phyloP scores from a whole-genome alignment of 2,888 invertebrate genomes.

The Sarcophaga variegata region DNA sequence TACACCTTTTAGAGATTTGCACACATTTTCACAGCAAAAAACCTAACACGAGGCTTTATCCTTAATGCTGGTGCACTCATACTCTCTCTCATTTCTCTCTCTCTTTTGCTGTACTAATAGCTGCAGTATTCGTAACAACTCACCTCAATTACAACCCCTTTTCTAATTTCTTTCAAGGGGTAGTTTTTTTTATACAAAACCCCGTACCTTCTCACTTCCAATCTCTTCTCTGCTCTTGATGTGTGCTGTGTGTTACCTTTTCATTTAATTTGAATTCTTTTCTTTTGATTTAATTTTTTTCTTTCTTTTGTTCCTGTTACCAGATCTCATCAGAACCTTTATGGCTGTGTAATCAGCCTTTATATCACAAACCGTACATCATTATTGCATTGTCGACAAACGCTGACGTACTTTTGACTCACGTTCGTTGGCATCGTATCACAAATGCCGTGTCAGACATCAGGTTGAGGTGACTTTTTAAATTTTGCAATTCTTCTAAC shows the following conservation, averaged over 20 bases:
- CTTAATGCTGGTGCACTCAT: not conserved
- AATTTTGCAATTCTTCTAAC: slow-evolving; percentile 52
- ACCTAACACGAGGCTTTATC: slow-evolving; percentile 45
- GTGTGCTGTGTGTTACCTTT: too few relatives aligned
- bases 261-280: slow-evolving; percentile 24
- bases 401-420: slow-evolving; percentile 51
- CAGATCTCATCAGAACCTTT: slow-evolving; percentile 68
- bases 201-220: too few relatives aligned
- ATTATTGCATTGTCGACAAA: slow-evolving; percentile 29
- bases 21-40: slow-evolving; percentile 46
- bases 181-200: slow-evolving; percentile 61
- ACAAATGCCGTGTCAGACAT: not conserved
- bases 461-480: slow-evolving; percentile 60
- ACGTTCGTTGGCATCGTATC: slow-evolving; percentile 62
- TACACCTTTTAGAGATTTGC: slow-evolving; percentile 71
- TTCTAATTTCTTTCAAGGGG: slow-evolving; percentile 39
- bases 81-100: not conserved
- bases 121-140: not conserved
- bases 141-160: slow-evolving; percentile 68
- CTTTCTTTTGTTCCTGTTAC: slow-evolving; percentile 67
- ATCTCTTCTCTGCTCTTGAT: too few relatives aligned
- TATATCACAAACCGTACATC: slow-evolving; percentile 66
- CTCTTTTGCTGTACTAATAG: too few relatives aligned
- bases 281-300: slow-evolving; percentile 46
- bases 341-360: slow-evolving; percentile 64